Evolutionary conservation across 1,140 invertebrate genomes (phyloP).

Genomic region (Venturia canescens): DNA sequence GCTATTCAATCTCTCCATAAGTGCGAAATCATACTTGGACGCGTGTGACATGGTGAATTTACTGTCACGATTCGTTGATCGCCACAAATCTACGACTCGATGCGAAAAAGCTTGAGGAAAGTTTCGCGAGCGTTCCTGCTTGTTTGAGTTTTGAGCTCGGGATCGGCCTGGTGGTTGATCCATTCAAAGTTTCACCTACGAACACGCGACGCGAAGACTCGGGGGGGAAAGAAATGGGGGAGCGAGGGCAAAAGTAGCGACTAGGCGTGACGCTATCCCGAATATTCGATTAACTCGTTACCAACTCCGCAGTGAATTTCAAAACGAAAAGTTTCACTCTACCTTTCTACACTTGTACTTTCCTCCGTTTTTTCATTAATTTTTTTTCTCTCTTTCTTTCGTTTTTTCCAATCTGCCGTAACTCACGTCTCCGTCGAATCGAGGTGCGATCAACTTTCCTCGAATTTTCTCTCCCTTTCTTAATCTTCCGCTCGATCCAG

Average conservation of each 20-base stretch:
- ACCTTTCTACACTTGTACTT: neutral
- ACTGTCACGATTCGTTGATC: neutral
- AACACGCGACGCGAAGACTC: neutral
- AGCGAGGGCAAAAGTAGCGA: neutral
- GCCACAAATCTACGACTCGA: neutral
- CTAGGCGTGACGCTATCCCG: constrained; percentile 42
- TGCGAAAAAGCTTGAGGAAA: constrained; percentile 5
- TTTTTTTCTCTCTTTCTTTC: too few relatives aligned
- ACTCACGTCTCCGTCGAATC: neutral
- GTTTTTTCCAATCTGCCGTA: neutral
- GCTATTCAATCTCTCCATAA: neutral
- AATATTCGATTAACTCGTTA: constrained; percentile 62
- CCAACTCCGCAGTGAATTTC: constrained; percentile 56
- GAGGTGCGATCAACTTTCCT: constrained; percentile 1
- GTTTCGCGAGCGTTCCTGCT: neutral
- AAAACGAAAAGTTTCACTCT: constrained; percentile 7
- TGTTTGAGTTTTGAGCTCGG: neutral
- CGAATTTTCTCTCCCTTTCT: neutral
- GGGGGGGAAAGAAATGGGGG: neutral
- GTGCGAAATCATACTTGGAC: neutral
- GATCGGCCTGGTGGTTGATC: neutral
- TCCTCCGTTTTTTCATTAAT: constrained; percentile 23
- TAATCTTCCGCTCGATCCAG: neutral
- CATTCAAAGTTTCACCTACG: constrained; percentile 3
- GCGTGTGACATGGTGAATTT: neutral